Evolutionary conservation across 1,140 invertebrate genomes (phyloP).

Genomic region (Mycetomoellerius zeteki): DNA sequence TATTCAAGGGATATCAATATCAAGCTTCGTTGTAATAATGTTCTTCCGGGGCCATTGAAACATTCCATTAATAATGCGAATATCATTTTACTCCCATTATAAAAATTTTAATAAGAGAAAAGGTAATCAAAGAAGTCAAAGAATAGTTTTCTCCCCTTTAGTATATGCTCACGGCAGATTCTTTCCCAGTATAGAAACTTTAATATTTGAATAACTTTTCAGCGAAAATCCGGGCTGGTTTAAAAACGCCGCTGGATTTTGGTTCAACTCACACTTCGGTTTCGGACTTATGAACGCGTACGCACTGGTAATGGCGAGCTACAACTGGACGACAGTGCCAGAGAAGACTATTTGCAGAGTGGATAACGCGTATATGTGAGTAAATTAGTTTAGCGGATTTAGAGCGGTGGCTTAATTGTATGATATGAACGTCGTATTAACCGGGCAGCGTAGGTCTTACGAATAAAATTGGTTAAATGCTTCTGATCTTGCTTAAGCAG

Average conservation of each 20-base stretch:
- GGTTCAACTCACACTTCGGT: conserved; percentile 94
- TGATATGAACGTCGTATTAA: not conserved
- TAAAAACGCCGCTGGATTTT: conserved; percentile 91
- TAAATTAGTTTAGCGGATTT: conserved; percentile 46
- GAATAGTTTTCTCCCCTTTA: not conserved
- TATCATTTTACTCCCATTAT: not conserved
- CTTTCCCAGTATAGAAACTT: not conserved
- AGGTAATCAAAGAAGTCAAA: not conserved
- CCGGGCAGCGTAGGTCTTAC: not conserved
- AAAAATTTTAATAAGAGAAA: not conserved
- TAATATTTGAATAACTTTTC: conserved; percentile 68
- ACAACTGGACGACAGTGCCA: conserved; percentile 94
- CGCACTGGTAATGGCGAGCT: conserved; percentile 91
- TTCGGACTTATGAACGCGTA: conserved; percentile 97
- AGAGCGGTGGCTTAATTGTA: conserved; percentile 11
- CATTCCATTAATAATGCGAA: conserved; percentile 7
- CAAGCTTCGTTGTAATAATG: not conserved
- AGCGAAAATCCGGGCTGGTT: conserved; percentile 92
- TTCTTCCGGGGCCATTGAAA: not conserved
- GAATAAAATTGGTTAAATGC: conserved; percentile 38
- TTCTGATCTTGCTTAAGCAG: not conserved
- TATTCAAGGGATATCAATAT: not conserved
- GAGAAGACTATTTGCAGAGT: conserved; percentile 89
- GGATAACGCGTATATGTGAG: conserved; percentile 42
- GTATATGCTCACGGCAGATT: not conserved